Conservation (phyloP, 2,113 vertebrate species). For the Ophiodon elongatus region DNA sequence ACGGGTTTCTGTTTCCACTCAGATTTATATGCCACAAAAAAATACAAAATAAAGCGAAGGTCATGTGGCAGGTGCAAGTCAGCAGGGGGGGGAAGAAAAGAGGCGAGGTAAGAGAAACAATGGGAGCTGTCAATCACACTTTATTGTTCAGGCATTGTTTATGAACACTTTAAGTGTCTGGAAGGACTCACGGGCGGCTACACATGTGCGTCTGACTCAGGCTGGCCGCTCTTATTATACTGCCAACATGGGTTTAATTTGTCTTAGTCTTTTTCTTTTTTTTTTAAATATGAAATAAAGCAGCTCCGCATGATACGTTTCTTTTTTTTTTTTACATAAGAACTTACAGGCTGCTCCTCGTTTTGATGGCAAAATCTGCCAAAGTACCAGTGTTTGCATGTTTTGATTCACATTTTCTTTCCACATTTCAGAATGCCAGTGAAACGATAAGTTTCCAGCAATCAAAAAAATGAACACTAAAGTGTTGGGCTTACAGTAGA, state of each 20-base stretch:
- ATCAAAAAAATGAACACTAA: neutral
- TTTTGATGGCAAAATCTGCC: neutral
- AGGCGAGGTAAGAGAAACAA: conserved; percentile 62
- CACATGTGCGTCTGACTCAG: conserved; percentile 63
- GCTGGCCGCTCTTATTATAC: conserved; percentile 62
- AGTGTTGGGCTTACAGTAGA: neutral
- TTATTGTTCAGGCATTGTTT: conserved; percentile 75
- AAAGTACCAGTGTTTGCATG: neutral
- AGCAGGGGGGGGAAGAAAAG: conserved; percentile 40
- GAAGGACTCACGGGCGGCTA: conserved; percentile 65
- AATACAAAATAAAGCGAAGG: conserved; percentile 52
- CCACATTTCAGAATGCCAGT: neutral
- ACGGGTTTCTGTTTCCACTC: conserved; percentile 60
- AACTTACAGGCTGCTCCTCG: neutral
- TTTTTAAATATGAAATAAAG: conserved; percentile 70
- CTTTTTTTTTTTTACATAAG: conserved; percentile 9
- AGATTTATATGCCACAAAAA: conserved; percentile 68
- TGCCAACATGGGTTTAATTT: conserved; percentile 76
- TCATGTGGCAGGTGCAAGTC: conserved; percentile 74
- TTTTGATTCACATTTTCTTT: conserved; percentile 1
- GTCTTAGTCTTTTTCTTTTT: conserved; percentile 54
- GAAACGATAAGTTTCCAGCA: neutral
- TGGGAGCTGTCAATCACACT: conserved; percentile 69
- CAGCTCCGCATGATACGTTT: conserved; percentile 32
- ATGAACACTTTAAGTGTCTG: conserved; percentile 74